Percentiles rank a stretch among this genome's conserved stretches.
phyloP scores from a whole-genome alignment of 2,113 vertebrate species.

The Boleophthalmus pectinirostris region DNA sequence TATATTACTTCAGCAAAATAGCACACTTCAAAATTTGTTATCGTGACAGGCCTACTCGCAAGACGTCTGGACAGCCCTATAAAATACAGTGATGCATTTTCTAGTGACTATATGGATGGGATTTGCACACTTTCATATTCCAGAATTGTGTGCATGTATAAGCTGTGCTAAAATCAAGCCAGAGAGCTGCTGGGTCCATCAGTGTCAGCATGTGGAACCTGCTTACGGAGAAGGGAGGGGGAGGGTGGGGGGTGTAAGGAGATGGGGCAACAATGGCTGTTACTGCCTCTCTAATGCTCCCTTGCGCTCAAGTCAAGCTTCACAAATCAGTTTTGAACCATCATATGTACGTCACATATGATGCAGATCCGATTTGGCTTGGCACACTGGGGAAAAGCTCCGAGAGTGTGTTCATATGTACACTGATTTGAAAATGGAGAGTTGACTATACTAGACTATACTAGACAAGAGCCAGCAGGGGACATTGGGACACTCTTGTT shows the following conservation, averaged over 20 bases:
- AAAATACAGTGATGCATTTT: neutral
- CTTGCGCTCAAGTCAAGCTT: constrained; percentile 47
- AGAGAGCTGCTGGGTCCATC: constrained; percentile 20
- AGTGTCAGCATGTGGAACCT: constrained; percentile 19
- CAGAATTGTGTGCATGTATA: constrained; percentile 35
- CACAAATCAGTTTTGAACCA: constrained; percentile 61
- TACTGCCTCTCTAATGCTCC: neutral
- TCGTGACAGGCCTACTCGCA: neutral
- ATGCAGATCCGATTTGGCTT: constrained; percentile 62
- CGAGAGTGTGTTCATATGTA: constrained; percentile 52
- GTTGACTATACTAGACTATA: constrained; percentile 23
- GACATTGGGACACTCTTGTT: constrained; percentile 42
- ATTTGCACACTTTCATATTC: constrained; percentile 3
- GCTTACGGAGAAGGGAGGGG: constrained; percentile 3
- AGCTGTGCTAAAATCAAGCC: constrained; percentile 38
- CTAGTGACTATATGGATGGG: neutral
- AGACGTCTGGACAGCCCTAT: neutral
- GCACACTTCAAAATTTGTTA: too few species aligned
- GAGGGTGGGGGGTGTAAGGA: neutral
- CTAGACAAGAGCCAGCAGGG: constrained; percentile 37
- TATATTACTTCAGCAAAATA: too few species aligned
- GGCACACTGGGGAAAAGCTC: constrained; percentile 44
- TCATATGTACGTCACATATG: constrained; percentile 58
- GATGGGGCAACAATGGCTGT: neutral
- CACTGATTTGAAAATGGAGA: constrained; percentile 17